phyloP scores from a whole-genome alignment of 2,888 invertebrate genomes.

The Chrysolina americana region DNA sequence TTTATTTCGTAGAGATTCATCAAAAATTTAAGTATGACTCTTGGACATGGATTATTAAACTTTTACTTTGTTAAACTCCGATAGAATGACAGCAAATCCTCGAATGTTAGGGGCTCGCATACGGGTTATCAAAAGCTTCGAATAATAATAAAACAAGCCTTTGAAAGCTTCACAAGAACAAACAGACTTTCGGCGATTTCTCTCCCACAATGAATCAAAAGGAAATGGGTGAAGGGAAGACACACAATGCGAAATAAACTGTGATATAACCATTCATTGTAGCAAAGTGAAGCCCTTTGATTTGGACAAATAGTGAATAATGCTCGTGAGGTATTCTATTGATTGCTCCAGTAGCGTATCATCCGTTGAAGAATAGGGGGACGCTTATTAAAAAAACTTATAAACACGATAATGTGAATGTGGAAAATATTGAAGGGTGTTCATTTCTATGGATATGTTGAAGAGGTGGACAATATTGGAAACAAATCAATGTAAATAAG shows the following conservation, averaged over 20 bases:
- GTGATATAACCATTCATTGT: slow-evolving; percentile 31
- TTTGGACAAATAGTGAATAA: slow-evolving; percentile 22
- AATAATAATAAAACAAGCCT: slow-evolving; percentile 29
- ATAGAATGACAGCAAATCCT: background rate
- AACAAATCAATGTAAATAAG: too few species aligned
- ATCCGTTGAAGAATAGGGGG: too few species aligned
- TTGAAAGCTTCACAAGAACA: slow-evolving; percentile 21
- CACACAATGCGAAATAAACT: slow-evolving; percentile 32
- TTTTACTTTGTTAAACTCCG: too few species aligned
- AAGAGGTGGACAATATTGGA: too few species aligned
- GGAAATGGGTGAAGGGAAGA: slow-evolving; percentile 14
- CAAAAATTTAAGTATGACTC: too few species aligned
- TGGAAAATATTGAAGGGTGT: too few species aligned
- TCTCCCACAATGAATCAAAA: slow-evolving; percentile 29
- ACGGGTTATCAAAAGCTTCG: background rate
- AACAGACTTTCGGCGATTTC: slow-evolving; percentile 29
- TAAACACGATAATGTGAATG: too few species aligned
- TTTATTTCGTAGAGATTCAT: too few species aligned
- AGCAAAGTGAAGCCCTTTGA: slow-evolving; percentile 31
- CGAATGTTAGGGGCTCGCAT: background rate
- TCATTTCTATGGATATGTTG: too few species aligned
- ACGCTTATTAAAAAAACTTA: too few species aligned
- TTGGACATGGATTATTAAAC: too few species aligned
- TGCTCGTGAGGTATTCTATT: slow-evolving; percentile 24
- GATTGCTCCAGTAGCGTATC: slow-evolving; percentile 28